A percentile compares a stretch with the other conserved stretches of the same genome.
These are phyloP conservation scores for Coenonympha glycerion DNA, from an alignment of 2,888 invertebrate species.

Conservation along the genomic window DNA sequence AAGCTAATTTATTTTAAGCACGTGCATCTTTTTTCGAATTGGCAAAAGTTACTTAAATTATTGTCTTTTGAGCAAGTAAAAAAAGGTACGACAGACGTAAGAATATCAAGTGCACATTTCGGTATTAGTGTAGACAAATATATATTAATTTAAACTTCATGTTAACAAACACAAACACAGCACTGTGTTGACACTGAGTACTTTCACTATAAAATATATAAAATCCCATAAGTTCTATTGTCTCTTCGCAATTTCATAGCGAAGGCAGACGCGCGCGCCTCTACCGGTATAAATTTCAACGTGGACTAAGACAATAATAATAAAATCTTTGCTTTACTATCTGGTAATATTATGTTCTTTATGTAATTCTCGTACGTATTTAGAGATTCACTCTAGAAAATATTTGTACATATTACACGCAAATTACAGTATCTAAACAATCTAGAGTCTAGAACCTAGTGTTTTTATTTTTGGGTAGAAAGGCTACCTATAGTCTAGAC, in stretches of 20 bases:
- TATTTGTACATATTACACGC: too few species aligned
- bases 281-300: constrained; percentile 1
- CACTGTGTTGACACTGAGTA: too few species aligned
- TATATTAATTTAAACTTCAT: not conserved
- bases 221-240: not conserved
- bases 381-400: not conserved
- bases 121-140: not conserved
- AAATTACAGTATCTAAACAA: too few species aligned
- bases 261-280: not conserved
- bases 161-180: not conserved
- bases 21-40: too few species aligned
- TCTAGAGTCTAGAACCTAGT: too few species aligned
- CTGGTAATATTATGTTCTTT: not conserved
- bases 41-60: too few species aligned
- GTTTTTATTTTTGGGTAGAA: too few species aligned
- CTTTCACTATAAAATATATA: not conserved
- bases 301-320: constrained; percentile 1
- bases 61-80: too few species aligned
- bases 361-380: not conserved
- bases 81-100: not conserved
- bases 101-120: not conserved
- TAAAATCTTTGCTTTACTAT: not conserved
- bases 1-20: too few species aligned
- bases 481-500: too few species aligned
- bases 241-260: not conserved